Conservation (phyloP, 2,113 vertebrate species). For the Physeter macrocephalus region DNA sequence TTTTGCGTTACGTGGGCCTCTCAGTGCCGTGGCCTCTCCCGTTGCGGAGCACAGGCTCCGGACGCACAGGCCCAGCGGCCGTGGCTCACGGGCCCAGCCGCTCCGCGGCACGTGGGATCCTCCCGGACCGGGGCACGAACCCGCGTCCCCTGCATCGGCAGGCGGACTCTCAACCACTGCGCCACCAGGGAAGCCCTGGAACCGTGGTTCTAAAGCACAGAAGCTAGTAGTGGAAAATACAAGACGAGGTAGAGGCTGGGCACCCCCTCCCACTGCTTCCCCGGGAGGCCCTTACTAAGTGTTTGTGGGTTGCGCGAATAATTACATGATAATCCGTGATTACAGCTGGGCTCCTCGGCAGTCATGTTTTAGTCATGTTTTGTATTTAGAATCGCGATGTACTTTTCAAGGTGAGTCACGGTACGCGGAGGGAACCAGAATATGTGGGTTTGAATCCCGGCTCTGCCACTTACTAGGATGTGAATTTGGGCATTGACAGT, state of each 20-base stretch:
- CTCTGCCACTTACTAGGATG: not conserved
- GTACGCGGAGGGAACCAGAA: fast-evolving
- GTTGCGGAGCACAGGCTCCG: too few species aligned
- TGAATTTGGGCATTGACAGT: not conserved
- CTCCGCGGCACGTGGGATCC: too few species aligned
- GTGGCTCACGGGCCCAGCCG: too few species aligned
- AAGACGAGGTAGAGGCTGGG: too few species aligned
- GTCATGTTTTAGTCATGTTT: not conserved
- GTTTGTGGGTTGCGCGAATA: not conserved
- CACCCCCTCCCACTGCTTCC: not conserved
- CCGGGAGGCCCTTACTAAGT: not conserved
- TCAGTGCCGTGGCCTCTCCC: too few species aligned
- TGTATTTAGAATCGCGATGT: not conserved
- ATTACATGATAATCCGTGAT: not conserved
- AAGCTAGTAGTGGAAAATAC: not conserved
- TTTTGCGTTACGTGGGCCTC: too few species aligned
- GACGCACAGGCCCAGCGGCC: too few species aligned
- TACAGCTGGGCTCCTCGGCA: not conserved
- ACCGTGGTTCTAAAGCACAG: not conserved
- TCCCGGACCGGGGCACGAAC: too few species aligned
- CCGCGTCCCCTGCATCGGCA: too few species aligned
- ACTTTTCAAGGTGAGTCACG: not conserved
- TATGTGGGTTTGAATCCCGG: not conserved
- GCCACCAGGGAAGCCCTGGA: too few species aligned
- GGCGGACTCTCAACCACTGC: too few species aligned